Evolutionary conservation across 2,113 vertebrate species (phyloP), one percentile per base, ranked within the genome.

Genomic region (Chaetodon auriga): DNA sequence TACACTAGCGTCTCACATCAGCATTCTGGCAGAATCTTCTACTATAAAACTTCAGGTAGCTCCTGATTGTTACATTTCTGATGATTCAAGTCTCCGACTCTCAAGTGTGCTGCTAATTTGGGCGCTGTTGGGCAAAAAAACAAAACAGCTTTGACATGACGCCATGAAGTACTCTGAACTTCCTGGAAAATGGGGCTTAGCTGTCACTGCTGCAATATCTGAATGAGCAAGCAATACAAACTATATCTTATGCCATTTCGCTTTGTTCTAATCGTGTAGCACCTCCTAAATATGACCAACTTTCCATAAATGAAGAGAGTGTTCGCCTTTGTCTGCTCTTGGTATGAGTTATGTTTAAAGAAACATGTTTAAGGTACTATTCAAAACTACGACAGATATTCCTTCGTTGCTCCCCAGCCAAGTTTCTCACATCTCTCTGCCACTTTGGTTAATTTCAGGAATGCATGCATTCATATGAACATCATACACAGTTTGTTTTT

Each of bases 391-490:
- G 60, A 84, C 19, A 51, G 13, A 60, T 58, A 62, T 76, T 66
- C n/a, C 69, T 66, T 61, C n/a, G 62, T 81, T 49, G 65, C 75
- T 82, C 66, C 54, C 55, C 66, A 69, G 83, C 80, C 74, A 60
- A 25, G 74, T 71, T 82, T 71, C 78, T 86, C 48, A 36, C 86
- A 78, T 84, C 78, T 81, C 73, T 90, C 83, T 78, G 82, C 71
- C 90, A 90, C 92, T 92, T 93, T 92, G 93, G 92, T 93, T 88
- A 73, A 84, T 84, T 90, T 87, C 78, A 91, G 89, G 92, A 93
- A 93, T 89, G 90, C 92, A 93, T 95, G 92, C 93, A 89, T 93
- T 91, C 89, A 91, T 80, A 84, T 90, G 75, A 91, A 69, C 77
- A 87, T 85, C 78, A 81, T 82, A 91, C 78, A 87, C 58, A 82